Evolutionary conservation across 2,888 invertebrate species (phyloP).

Genomic region (Meganola albula): DNA sequence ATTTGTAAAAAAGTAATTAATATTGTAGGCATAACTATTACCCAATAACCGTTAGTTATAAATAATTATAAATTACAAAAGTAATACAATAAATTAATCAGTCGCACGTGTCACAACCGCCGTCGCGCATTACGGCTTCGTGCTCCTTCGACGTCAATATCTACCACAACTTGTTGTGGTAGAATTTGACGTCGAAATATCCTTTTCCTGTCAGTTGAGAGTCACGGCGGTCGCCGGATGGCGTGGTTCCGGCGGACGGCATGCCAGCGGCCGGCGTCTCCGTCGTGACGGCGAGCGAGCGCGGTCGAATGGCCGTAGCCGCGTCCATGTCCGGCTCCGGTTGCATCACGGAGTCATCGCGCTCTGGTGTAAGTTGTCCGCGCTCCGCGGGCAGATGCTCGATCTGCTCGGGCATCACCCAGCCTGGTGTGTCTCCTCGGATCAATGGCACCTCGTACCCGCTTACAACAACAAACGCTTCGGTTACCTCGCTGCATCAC

Average conservation of each 20-base stretch:
- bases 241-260: constrained; percentile 13
- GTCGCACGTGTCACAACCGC: no score
- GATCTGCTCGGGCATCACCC: no score
- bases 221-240: constrained; percentile 39
- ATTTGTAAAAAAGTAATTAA: no score
- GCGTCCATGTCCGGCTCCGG: constrained; percentile 6
- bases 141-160: no score
- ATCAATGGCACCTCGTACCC: no score
- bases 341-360: constrained; percentile 9
- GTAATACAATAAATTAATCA: no score
- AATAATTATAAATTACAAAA: no score
- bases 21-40: no score
- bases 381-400: background rate
- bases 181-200: constrained; percentile 86
- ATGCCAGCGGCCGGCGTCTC: constrained; percentile 2
- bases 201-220: constrained; percentile 80
- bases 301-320: constrained; percentile 15
- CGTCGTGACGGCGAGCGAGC: constrained; percentile 7
- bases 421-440: no score
- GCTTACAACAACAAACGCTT: no score
- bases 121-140: no score
- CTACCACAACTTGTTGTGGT: constrained; percentile 87
- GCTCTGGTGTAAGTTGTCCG: constrained; percentile 7
- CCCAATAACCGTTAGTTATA: no score
- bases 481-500: background rate